These are phyloP conservation scores for Platyscapa corneri DNA, from an alignment of 1,140 invertebrate species.

Conservation along the genomic window DNA sequence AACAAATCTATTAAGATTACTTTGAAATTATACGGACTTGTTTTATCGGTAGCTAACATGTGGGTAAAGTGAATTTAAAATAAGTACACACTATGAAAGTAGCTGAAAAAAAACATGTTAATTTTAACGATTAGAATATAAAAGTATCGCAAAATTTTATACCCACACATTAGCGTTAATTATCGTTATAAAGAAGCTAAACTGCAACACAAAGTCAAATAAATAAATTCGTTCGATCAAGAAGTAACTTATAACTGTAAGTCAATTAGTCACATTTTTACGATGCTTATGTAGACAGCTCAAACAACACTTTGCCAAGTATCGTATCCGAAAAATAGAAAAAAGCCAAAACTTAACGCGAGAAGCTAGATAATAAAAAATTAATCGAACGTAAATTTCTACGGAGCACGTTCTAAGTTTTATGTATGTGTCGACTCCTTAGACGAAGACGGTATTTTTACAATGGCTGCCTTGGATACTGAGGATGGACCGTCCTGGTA, in stretches of 20 bases:
- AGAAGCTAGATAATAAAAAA: neutral
- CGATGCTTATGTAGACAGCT: too few relatives aligned
- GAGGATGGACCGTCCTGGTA: slow-evolving; percentile 94
- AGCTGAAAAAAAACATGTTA: too few relatives aligned
- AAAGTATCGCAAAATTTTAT: too few relatives aligned
- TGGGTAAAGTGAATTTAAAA: too few relatives aligned
- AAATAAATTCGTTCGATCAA: neutral
- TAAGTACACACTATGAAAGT: too few relatives aligned
- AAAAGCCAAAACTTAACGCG: neutral
- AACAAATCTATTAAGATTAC: too few relatives aligned
- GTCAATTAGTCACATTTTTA: neutral
- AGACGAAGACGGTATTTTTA: slow-evolving; percentile 94
- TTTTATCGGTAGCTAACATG: too few relatives aligned
- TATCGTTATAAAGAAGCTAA: too few relatives aligned
- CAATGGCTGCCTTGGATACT: slow-evolving; percentile 98
- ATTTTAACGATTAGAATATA: too few relatives aligned
- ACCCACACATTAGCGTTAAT: neutral
- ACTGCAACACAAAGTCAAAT: too few relatives aligned
- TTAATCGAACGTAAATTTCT: neutral
- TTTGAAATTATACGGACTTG: too few relatives aligned
- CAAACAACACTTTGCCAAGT: neutral
- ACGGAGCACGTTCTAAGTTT: neutral
- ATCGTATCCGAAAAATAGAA: neutral
- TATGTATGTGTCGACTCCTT: slow-evolving; percentile 23
- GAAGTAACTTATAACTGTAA: neutral